Percentiles rank a stretch among this genome's conserved stretches.
These are phyloP conservation scores for Sebastes alutus DNA, from an alignment of 2,797 vertebrate species.

Conservation along the genomic window DNA sequence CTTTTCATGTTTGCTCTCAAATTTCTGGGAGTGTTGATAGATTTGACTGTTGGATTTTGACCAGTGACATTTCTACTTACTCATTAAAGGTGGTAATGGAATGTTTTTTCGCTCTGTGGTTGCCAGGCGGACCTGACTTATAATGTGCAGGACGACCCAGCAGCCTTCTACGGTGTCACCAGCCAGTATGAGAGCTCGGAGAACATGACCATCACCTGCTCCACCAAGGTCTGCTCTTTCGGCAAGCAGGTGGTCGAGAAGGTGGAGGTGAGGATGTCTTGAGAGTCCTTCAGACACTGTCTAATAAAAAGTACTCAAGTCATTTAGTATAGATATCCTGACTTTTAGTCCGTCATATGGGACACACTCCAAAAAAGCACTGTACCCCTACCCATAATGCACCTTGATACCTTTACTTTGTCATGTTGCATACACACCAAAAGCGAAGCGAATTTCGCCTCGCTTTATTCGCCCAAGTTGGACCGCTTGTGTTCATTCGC, in stretches of 20 bases:
- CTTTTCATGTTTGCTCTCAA: neutral
- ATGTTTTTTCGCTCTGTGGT: neutral
- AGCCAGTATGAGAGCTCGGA: constrained; percentile 99
- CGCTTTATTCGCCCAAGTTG: no score
- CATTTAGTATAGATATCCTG: neutral
- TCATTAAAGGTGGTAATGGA: neutral
- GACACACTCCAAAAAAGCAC: neutral
- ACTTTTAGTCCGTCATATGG: no score
- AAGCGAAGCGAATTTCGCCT: no score
- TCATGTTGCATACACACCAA: no score
- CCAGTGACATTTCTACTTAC: neutral
- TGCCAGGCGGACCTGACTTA: constrained; percentile 95
- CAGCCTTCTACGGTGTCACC: constrained; percentile 95
- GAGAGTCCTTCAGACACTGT: no score
- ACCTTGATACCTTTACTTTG: neutral
- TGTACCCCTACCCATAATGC: neutral
- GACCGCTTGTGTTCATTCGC: no score
- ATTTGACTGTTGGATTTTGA: neutral
- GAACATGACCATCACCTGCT: constrained; percentile 99
- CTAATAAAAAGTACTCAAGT: neutral
- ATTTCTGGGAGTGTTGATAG: neutral
- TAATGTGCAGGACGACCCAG: constrained; percentile 93
- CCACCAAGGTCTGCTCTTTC: constrained; percentile 99
- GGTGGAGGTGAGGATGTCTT: constrained; percentile 90
- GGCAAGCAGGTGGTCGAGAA: constrained; percentile 99